Evolutionary conservation across 2,888 invertebrate genomes (phyloP), one percentile per base, ranked within the genome.

Genomic region (Eupithecia vulgata): DNA sequence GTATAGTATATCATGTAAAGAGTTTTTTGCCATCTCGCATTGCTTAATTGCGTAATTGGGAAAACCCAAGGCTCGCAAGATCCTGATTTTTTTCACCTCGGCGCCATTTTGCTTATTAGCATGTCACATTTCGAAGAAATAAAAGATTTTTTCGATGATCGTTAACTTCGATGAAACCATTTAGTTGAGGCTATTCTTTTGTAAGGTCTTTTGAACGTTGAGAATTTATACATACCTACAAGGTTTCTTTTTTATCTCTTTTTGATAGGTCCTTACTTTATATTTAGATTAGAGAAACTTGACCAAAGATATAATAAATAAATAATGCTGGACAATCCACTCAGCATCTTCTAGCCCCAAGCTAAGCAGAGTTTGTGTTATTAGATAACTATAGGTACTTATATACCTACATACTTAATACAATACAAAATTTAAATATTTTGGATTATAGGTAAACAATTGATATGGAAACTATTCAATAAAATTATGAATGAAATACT

Each of bases 11-110:
- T 21, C 13, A 37, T 35, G 37, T 64, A 61, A 61, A 37, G 35
- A 62, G 35, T 37, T 76, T 79, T 79, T 78, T 76, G 75, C 70
- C 74, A 76, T 73, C 59, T 73, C 45, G 21, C 75, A 35, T 57
- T 71, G 67, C 65, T 67, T 64, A 72, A 73, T 79, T 73, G 74
- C 78, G 79, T 70, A 71, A 79, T 42, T 72, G 76, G 79, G 73
- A 73, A 79, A 78, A 76, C 76, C 79, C 78, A 75, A 61, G 52
- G 37, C 65, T 66, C 52, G 61, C 21, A 13, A 70, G 73, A 79
- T 79, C 76, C 75, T 74, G 70, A 69, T 67, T 70, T 75, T 34
- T 73, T 72, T 72, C 71, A 69, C 70, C n/a, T 64, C 71, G 75
- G 72, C 75, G 74, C 71, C 76, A 70, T 65, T 52, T 75, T 76